Percentiles rank a stretch among this genome's conserved stretches.
Evolutionary conservation across 53 echinoderm and acorn worm species (phyloP).

Genomic region (Crossaster papposus): DNA sequence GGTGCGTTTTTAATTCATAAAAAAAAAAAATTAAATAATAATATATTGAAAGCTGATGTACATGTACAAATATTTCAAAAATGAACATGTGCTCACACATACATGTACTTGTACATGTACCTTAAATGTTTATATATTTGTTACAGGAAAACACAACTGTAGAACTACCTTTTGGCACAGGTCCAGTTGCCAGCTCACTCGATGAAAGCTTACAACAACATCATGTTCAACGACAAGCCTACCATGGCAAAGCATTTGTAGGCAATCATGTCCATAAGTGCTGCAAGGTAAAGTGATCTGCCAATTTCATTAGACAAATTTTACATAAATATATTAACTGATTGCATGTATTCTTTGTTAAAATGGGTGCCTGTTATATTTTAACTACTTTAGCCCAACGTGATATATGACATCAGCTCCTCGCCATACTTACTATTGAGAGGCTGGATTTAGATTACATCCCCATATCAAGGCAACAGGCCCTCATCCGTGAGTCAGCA

Average conservation of each 20-base stretch:
- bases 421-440: neutral
- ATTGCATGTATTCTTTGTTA: neutral
- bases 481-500: neutral
- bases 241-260: slow-evolving; percentile 50
- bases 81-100: too few relatives aligned
- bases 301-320: too few relatives aligned
- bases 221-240: slow-evolving; percentile 31
- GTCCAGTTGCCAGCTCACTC: slow-evolving; percentile 2
- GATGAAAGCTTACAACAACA: slow-evolving; percentile 8
- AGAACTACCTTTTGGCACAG: slow-evolving; percentile 22
- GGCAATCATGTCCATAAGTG: slow-evolving; percentile 58
- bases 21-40: neutral
- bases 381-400: neutral
- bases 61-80: neutral
- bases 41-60: neutral
- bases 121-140: neutral
- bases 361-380: too few relatives aligned
- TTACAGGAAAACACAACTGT: neutral
- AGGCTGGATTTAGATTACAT: neutral
- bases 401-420: slow-evolving; percentile 8
- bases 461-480: neutral
- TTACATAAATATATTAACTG: too few relatives aligned
- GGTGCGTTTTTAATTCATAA: neutral
- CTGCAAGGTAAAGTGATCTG: slow-evolving; percentile 37
- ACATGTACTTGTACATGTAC: neutral